Conservation (phyloP, 2,888 invertebrate species). For the Cordilura impudica region DNA sequence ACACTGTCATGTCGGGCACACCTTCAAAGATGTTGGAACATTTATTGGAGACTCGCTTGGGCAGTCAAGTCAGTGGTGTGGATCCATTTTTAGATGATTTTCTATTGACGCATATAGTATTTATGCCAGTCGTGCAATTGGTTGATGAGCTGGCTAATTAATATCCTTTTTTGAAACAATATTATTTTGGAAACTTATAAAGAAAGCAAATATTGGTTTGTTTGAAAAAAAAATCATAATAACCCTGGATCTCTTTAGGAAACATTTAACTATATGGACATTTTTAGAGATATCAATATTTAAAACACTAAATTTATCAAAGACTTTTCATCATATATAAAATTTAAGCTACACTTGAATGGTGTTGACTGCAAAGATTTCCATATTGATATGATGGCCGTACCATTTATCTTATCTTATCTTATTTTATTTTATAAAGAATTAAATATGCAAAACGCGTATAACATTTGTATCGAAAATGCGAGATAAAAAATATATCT, state of each 20-base stretch:
- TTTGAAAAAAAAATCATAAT: too few relatives aligned
- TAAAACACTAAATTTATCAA: too few relatives aligned
- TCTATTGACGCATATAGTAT: conserved; percentile 88
- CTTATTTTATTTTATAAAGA: not conserved
- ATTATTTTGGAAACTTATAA: too few relatives aligned
- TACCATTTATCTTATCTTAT: too few relatives aligned
- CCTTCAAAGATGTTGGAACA: conserved; percentile 92
- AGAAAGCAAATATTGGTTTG: too few relatives aligned
- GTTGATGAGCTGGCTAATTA: conserved; percentile 86
- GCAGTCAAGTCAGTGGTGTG: conserved; percentile 81
- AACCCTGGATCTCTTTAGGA: too few relatives aligned
- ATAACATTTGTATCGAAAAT: not conserved
- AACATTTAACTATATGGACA: too few relatives aligned
- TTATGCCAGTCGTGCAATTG: conserved; percentile 87
- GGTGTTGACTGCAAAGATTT: not conserved
- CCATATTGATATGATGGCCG: not conserved
- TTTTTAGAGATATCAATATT: too few relatives aligned
- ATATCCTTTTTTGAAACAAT: conserved; percentile 83
- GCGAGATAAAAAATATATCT: not conserved
- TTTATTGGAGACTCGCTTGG: conserved; percentile 87
- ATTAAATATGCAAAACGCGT: conserved; percentile 18
- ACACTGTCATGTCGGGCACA: conserved; percentile 92
- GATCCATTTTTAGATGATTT: conserved; percentile 91
- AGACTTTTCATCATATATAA: too few relatives aligned
- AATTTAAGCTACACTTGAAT: too few relatives aligned